Conservation (phyloP, 2,888 invertebrate species). For the Drosophila fungiperda region DNA sequence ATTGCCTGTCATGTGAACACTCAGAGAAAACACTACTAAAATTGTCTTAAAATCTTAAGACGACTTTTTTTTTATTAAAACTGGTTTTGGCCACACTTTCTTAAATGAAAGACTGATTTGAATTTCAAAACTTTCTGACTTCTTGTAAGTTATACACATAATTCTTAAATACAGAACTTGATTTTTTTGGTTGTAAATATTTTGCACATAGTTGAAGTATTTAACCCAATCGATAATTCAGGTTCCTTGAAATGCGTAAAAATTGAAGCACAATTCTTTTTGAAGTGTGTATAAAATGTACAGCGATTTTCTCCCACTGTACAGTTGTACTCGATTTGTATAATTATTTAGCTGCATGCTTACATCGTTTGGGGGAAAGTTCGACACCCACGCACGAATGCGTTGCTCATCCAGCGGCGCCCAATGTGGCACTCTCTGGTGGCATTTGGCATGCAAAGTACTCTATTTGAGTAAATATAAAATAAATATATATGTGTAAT, state of each 20-base stretch:
- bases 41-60: not conserved
- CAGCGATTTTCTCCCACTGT: not conserved
- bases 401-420: constrained; percentile 63
- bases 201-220: not conserved
- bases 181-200: not conserved
- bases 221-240: not conserved
- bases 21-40: not conserved
- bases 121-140: not conserved
- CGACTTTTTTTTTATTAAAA: not conserved
- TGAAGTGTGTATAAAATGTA: not conserved
- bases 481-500: not conserved
- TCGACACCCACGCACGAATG: constrained; percentile 75
- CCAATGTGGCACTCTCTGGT: constrained; percentile 17
- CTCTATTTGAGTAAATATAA: not conserved
- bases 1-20: not conserved
- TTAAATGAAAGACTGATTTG: not conserved
- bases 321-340: not conserved
- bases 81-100: not conserved
- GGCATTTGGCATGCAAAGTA: constrained; percentile 47
- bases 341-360: constrained; percentile 64
- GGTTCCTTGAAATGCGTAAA: not conserved
- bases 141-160: not conserved
- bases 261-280: not conserved
- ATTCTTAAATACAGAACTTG: not conserved
- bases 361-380: constrained; percentile 65